These are phyloP conservation scores for Meriones unguiculatus DNA, from an alignment of 2,113 vertebrate species.

Conservation along the genomic window DNA sequence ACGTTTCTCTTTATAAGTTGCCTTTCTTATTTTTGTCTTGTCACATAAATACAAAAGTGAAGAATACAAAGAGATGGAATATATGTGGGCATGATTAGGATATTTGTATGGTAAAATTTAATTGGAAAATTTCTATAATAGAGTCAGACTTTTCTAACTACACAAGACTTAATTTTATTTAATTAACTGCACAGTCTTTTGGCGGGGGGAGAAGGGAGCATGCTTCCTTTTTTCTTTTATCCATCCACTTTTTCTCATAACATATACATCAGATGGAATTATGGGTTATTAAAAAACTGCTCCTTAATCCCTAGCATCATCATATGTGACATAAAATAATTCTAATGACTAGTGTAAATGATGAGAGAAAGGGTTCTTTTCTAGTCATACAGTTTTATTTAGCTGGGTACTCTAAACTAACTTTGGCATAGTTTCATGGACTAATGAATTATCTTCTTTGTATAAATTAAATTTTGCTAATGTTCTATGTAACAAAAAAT, in stretches of 20 bases:
- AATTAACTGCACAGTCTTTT: background rate
- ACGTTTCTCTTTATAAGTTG: background rate
- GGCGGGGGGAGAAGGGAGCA: background rate
- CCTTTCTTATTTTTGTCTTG: background rate
- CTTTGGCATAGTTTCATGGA: constrained; percentile 14
- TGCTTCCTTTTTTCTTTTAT: background rate
- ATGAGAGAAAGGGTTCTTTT: background rate
- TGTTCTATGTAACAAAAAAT: constrained; percentile 25
- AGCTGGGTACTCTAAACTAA: background rate
- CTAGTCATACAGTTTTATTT: background rate
- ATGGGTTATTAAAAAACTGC: background rate
- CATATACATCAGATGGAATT: background rate
- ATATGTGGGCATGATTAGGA: background rate
- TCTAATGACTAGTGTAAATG: constrained; percentile 14
- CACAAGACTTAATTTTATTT: background rate
- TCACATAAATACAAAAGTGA: background rate
- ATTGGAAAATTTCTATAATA: background rate
- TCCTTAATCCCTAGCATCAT: background rate
- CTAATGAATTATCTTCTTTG: constrained; percentile 50
- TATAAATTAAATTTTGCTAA: constrained; percentile 2
- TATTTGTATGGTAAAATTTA: background rate
- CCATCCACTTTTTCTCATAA: background rate
- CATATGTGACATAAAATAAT: background rate
- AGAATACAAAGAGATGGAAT: background rate
- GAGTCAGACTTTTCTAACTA: constrained; percentile 26